Percentiles rank a stretch among this genome's conserved stretches.
These are phyloP conservation scores for Grammomys dolichurus DNA, from an alignment of 2,113 vertebrate genomes.

Conservation along the genomic window DNA sequence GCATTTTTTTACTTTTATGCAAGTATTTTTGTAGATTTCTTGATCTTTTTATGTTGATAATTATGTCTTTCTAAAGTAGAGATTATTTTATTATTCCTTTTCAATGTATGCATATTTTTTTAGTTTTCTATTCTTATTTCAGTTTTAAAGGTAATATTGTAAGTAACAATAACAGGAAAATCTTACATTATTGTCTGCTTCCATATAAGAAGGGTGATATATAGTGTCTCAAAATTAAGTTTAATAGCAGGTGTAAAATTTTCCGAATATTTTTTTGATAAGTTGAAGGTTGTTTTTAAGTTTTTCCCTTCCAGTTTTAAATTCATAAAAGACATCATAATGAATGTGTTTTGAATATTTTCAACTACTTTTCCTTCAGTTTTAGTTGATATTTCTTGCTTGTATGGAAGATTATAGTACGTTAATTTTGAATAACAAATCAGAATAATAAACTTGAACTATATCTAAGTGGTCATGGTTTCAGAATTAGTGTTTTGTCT, in stretches of 20 bases:
- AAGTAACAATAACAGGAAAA: neutral
- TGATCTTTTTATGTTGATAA: neutral
- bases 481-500: neutral
- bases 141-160: neutral
- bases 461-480: neutral
- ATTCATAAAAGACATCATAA: neutral
- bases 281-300: neutral
- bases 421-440: neutral
- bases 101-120: neutral
- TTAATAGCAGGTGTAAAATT: neutral
- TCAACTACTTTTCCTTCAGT: neutral
- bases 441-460: neutral
- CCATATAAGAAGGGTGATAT: neutral
- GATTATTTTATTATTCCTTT: neutral
- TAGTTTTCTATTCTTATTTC: conserved; percentile 16
- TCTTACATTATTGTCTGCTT: neutral
- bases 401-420: neutral
- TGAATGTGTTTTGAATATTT: neutral
- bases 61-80: neutral
- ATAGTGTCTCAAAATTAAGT: neutral
- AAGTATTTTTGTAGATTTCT: neutral
- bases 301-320: neutral
- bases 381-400: neutral
- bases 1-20: neutral
- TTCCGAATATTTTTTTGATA: neutral